These are phyloP conservation scores for Salminus brasiliensis DNA, from an alignment of 2,113 vertebrate genomes.

Conservation along the genomic window DNA sequence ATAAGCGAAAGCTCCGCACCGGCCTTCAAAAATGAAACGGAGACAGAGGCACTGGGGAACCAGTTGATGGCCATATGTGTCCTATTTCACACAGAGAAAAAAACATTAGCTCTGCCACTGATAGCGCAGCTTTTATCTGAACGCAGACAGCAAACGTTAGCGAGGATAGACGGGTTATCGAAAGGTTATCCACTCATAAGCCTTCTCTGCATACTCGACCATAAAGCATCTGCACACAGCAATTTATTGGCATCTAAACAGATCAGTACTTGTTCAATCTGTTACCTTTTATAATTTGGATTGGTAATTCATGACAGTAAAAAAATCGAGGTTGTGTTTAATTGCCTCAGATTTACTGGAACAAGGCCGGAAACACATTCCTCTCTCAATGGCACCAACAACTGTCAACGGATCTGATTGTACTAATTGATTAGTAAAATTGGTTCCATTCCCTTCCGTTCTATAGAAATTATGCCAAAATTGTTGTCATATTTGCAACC, in stretches of 20 bases:
- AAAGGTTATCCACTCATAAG: not conserved
- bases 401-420: too few relatives aligned
- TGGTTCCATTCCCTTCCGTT: too few relatives aligned
- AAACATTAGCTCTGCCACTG: constrained; percentile 9
- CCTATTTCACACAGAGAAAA: not conserved
- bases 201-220: too few relatives aligned
- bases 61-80: not conserved
- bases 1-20: not conserved
- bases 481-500: too few relatives aligned
- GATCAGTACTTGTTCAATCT: not conserved
- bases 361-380: too few relatives aligned
- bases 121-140: not conserved
- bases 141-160: not conserved
- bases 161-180: not conserved
- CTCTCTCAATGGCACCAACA: too few relatives aligned
- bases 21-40: not conserved
- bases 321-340: too few relatives aligned
- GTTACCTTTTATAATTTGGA: not conserved
- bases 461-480: too few relatives aligned
- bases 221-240: not conserved
- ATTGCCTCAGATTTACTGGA: too few relatives aligned
- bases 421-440: too few relatives aligned
- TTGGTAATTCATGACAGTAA: not conserved
- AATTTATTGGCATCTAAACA: not conserved
- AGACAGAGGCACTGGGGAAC: not conserved